A percentile compares a stretch with the other conserved stretches of the same genome.
Evolutionary conservation across 2,113 vertebrate species (phyloP).

Genomic region (Indicator indicator): DNA sequence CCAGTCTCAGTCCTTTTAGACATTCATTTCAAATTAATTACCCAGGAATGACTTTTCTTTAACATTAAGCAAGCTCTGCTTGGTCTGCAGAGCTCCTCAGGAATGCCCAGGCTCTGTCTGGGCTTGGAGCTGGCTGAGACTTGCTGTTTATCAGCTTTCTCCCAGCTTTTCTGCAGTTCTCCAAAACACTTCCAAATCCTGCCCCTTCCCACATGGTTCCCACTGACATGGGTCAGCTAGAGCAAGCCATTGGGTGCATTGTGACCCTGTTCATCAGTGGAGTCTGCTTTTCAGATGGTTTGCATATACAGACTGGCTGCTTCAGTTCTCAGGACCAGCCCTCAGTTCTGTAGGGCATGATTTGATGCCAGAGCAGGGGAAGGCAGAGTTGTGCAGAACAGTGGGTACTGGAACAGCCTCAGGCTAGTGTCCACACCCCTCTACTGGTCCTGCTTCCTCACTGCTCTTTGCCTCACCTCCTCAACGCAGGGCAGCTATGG

Average conservation of each 20-base stretch:
- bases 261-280: conserved; percentile 24
- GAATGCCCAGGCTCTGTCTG: conserved; percentile 20
- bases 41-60: conserved; percentile 43
- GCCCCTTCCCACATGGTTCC: conserved; percentile 18
- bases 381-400: neutral
- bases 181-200: conserved; percentile 40
- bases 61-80: conserved; percentile 38
- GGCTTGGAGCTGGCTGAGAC: conserved; percentile 13
- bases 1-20: conserved; percentile 39
- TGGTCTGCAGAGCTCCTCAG: conserved; percentile 34
- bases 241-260: neutral
- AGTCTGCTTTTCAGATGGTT: conserved; percentile 24
- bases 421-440: neutral
- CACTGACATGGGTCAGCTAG: neutral
- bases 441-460: neutral
- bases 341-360: neutral
- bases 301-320: neutral
- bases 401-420: neutral
- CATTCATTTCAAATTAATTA: conserved; percentile 51
- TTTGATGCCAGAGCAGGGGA: neutral
- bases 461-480: neutral
- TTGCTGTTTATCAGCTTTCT: conserved; percentile 41
- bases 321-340: neutral
- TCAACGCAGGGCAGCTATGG: neutral
- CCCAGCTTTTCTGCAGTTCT: conserved; percentile 21